Evolutionary conservation across 2,888 invertebrate genomes (phyloP).

Genomic region (Aphidius colemani): DNA sequence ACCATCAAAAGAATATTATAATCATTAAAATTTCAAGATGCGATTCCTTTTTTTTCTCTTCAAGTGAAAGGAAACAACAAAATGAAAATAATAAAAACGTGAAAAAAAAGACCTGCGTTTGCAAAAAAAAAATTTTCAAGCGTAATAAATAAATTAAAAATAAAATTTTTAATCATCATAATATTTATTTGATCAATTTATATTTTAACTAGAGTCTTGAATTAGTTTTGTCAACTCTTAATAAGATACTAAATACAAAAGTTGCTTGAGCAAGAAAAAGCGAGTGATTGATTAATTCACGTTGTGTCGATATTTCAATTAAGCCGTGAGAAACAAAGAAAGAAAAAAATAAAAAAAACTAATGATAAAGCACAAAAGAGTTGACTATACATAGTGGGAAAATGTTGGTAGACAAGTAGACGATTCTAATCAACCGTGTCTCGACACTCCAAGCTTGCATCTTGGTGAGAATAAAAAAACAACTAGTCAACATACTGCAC

Average conservation of each 20-base stretch:
- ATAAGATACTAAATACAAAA: too few relatives aligned
- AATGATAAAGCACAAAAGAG: not conserved
- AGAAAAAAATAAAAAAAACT: slow-evolving; percentile 34
- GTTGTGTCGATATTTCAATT: slow-evolving; percentile 28
- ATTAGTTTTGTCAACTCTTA: not conserved
- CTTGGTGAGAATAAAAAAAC: slow-evolving; percentile 51
- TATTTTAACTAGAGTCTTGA: not conserved
- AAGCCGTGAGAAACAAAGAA: slow-evolving; percentile 32
- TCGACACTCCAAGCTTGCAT: slow-evolving; percentile 37
- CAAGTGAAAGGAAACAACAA: slow-evolving; percentile 3
- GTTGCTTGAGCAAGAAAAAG: slow-evolving; percentile 17
- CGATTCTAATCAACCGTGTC: slow-evolving; percentile 42
- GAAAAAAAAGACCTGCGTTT: not conserved
- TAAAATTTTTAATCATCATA: too few relatives aligned
- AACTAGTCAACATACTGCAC: not conserved
- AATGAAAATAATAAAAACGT: not conserved
- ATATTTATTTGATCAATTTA: too few relatives aligned
- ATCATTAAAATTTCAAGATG: not conserved
- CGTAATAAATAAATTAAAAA: too few relatives aligned
- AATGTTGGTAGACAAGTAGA: slow-evolving; percentile 26
- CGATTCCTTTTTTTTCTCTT: not conserved
- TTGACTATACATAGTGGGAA: not conserved
- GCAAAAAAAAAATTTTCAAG: too few relatives aligned
- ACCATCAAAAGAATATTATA: too few relatives aligned
- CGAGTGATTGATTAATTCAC: slow-evolving; percentile 28